A percentile compares a stretch with the other conserved stretches of the same genome.
These are phyloP conservation scores for Apocheima hispidaria DNA, from an alignment of 2,888 invertebrate genomes.

Conservation along the genomic window DNA sequence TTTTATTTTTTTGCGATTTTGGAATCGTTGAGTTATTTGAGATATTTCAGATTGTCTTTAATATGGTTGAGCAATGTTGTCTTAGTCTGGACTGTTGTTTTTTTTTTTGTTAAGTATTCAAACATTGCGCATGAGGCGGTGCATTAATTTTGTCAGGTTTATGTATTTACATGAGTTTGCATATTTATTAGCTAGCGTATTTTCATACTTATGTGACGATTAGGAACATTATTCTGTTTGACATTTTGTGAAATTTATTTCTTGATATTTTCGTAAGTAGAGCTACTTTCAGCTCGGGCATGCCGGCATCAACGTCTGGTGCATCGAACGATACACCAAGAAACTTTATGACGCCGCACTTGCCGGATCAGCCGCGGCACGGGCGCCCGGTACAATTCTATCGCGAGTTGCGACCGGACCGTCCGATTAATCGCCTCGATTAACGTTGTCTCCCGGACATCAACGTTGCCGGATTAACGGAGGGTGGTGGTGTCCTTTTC, in stretches of 20 bases:
- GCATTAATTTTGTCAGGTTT: not conserved
- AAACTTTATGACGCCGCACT: slow-evolving; percentile 85
- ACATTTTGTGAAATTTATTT: not conserved
- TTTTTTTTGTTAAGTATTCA: not conserved
- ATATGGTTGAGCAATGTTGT: not conserved
- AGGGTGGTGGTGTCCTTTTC: slow-evolving; percentile 83
- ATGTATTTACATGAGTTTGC: not conserved
- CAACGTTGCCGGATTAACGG: slow-evolving; percentile 81
- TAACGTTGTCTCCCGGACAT: slow-evolving; percentile 80
- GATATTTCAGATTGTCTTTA: too few species aligned
- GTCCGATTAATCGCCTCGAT: slow-evolving; percentile 83
- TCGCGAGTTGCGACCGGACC: slow-evolving; percentile 74
- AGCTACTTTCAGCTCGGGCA: slow-evolving; percentile 66
- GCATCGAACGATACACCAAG: slow-evolving; percentile 86
- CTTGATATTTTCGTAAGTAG: slow-evolving; percentile 55
- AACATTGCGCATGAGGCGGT: not conserved
- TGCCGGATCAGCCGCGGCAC: slow-evolving; percentile 77
- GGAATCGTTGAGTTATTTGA: not conserved
- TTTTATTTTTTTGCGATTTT: too few species aligned
- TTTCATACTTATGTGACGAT: too few species aligned
- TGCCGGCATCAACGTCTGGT: slow-evolving; percentile 82
- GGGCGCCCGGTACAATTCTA: slow-evolving; percentile 79
- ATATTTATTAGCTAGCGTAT: too few species aligned
- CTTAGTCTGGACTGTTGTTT: not conserved
- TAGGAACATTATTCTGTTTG: not conserved